Evolutionary conservation across 2,888 invertebrate genomes (phyloP), one percentile per base, ranked within the genome.

Genomic region (Nowickia ferox): DNA sequence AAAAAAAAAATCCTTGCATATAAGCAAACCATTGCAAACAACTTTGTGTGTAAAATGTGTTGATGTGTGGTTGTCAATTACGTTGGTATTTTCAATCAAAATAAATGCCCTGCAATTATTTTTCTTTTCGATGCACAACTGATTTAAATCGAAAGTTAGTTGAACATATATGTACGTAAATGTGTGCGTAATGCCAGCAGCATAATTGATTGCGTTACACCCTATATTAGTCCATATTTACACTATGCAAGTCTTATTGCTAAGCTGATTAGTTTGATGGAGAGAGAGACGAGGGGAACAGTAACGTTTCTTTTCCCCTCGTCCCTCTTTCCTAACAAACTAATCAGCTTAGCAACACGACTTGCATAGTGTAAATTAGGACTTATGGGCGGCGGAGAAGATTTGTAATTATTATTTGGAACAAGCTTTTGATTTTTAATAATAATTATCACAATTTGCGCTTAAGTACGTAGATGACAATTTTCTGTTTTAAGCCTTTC

Each of bases 41-140:
- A 72, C 30, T 76, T 72, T 40, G 11, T 46, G 19, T 46, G 48
- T 11, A 63, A 42, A 71, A 76, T 76, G 84, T 85, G 77, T 85
- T 85, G 81, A 72, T 77, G 77, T 81, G 81, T 66, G 79, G 84
- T 84, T 86, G 81, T 87, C 87, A 87, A 87, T 88, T 87, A 84
- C 82, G 71, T 74, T 86, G 77, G 86, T 87, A 88, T 87, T 87
- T 88, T 87, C 87, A 87, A 88, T 87, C 88, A 87, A 87, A 87
- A 87, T 87, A 88, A 88, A 88, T 87, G 84, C 77, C 74, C 81
- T 74, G 81, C 86, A 84, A 86, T 87, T 88, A 87, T 84, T 87
- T 84, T 79, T 68, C 44, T 81, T 71, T 75, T 79, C 46, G 22
- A 65, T 72, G 61, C 76, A 72, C 66, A 72, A 81, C 61, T 77